Evolutionary conservation across 2,797 vertebrate species (phyloP), one percentile per base, ranked within the genome.

Genomic region (Sylvilagus floridanus): DNA sequence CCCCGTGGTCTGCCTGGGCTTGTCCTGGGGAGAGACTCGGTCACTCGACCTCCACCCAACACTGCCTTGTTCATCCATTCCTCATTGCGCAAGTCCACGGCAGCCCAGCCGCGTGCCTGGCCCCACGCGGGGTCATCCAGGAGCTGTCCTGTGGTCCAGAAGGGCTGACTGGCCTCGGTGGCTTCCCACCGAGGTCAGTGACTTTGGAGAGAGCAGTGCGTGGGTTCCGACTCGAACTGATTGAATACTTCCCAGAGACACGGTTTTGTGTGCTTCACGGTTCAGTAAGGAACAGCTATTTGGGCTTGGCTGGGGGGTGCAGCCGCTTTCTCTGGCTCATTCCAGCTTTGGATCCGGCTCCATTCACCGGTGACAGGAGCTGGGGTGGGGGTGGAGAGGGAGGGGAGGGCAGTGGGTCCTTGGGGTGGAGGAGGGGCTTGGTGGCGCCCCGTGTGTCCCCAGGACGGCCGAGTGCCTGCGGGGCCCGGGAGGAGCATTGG

Each of bases 101-200:
- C 22, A 73, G 83, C 42, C 0, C 54, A 0, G 1, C 2, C 0
- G 0, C 4, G 32, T 22, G 30, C 60, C 65, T 1, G 32, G 10
- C 37, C 14, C 68, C 5, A 1, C 6, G 1, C n/a, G 6, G 24
- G 2, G 42, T 63, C 54, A 69, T 13, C 42, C 63, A 30, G 22
- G 60, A 4, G 16, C 65, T 17, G 9, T 14, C 42, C 11, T 1
- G 0, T 0, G 19, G 63, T 24, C 37, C 5, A 50, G 24, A 4
- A 22, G 26, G 3, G n/a, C 24, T 14, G 52, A 60, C 1, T 0
- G 73, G 50, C 60, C 77, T 10, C 12, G 35, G 69, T n/a, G 72
- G 17, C 35, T 26, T 66, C 47, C 47, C 14, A 42, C 42, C 7
- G 42, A 42, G 2, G 30, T 69, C 63, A 0, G 60, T n/a, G 62